A percentile compares a stretch with the other conserved stretches of the same genome.
Evolutionary conservation across 2,797 vertebrate species (phyloP).

Genomic region (Pelobates cultripes): DNA sequence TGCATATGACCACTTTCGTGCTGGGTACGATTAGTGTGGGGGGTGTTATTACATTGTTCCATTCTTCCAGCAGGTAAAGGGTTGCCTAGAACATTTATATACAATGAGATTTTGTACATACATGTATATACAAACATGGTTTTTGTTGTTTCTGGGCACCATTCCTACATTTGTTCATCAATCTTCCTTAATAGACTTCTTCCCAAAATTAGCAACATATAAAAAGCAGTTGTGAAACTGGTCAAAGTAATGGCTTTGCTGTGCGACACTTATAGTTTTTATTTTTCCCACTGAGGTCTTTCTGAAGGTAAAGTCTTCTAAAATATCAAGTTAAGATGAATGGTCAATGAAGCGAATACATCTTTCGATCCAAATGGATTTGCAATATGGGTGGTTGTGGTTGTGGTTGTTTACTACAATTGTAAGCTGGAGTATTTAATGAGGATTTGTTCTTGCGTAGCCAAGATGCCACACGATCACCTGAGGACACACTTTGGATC

Average conservation of each 20-base stretch:
- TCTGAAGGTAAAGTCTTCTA: slow-evolving; percentile 3
- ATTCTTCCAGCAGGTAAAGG: slow-evolving; percentile 35
- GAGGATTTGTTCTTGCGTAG: slow-evolving; percentile 17
- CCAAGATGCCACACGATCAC: slow-evolving; percentile 40
- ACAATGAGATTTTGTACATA: slow-evolving; percentile 47
- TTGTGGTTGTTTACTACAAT: slow-evolving; percentile 21
- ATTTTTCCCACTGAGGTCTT: not conserved
- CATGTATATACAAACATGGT: slow-evolving; percentile 38
- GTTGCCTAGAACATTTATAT: slow-evolving; percentile 46
- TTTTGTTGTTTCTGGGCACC: slow-evolving; percentile 21
- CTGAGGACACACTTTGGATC: slow-evolving; percentile 45
- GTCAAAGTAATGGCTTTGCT: not conserved
- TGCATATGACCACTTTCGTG: slow-evolving; percentile 10
- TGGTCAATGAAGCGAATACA: slow-evolving; percentile 31
- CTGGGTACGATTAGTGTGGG: not conserved
- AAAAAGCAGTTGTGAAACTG: slow-evolving; percentile 18
- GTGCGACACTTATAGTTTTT: not conserved
- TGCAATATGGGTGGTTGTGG: slow-evolving; percentile 14
- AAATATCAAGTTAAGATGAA: slow-evolving; percentile 21
- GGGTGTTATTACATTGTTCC: slow-evolving; percentile 19
- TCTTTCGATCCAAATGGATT: slow-evolving; percentile 41
- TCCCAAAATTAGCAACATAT: slow-evolving; percentile 30
- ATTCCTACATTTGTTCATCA: slow-evolving; percentile 7
- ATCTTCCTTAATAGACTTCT: not conserved
- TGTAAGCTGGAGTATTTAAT: slow-evolving; percentile 29